Evolutionary conservation across 2,113 vertebrate genomes (phyloP), one percentile per base, ranked within the genome.

Genomic region (Stictonetta naevosa): DNA sequence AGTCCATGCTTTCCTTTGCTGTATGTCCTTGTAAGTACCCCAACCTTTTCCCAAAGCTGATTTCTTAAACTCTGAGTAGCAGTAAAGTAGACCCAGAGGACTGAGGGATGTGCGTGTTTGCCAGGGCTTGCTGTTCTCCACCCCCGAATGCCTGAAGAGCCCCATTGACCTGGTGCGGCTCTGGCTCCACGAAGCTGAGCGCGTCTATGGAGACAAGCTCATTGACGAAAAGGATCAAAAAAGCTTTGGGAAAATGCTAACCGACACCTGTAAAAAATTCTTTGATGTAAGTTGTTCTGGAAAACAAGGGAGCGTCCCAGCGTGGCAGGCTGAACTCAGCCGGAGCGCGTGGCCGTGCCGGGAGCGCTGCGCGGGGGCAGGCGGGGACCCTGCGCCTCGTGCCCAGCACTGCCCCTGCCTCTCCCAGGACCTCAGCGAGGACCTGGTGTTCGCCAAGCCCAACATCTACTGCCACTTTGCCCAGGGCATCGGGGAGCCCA

Each of bases 191-290:
- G 98, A 98, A 63, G 97, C 98, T 0, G 97, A 98, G 46, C 83
- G 98, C 7, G 98, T 98, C 40, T 98, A 98, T 0, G 96, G 97
- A 2, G 98, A 98, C 93, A 98, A 98, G 46, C 98, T 98, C 6
- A 13, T 98, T 0, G 96, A 98, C 0, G 86, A 96, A 2, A 88
- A 72, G 25, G 98, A 98, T 71, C 98, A 98, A 62, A 95, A 95
- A 1, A 52, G 40, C 6, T 86, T 98, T 38, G 50, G 5, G 60
- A 95, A 96, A 31, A 66, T 98, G 71, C 80, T 98, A 80, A 17
- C 13, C 0, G 92, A 94, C 21, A 98, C 97, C 79, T 97, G 95
- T 95, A 98, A 96, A 74, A 97, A 96, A 31, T 97, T 76, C 91
- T 98, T 98, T 52, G 93, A 83, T 3, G 98, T 98, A 52, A 94